Evolutionary conservation across 2,888 invertebrate species (phyloP).

Genomic region (Ormyrus nitidulus): DNA sequence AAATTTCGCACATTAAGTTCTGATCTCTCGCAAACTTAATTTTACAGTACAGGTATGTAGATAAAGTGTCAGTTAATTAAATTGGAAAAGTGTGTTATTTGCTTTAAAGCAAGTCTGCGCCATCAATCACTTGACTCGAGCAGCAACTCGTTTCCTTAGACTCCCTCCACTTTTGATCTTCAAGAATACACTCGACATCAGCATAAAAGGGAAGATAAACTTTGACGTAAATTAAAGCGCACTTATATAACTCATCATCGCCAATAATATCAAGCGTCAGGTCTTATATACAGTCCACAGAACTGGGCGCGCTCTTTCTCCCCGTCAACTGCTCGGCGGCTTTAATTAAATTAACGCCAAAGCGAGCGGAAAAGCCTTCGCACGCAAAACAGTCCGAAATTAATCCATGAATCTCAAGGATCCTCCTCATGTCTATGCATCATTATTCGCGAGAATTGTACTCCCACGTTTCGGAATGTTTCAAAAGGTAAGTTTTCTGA

Average conservation of each 20-base stretch:
- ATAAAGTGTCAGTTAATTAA: no score
- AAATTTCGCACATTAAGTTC: no score
- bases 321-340: neutral
- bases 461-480: no score
- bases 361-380: neutral
- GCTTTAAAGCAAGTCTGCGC: no score
- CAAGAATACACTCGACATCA: neutral
- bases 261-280: slow-evolving; percentile 14
- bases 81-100: no score
- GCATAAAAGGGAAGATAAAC: neutral
- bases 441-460: no score
- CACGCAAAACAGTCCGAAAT: slow-evolving; percentile 1
- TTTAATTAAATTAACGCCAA: slow-evolving; percentile 45
- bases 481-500: no score
- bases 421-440: neutral
- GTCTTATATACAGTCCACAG: neutral
- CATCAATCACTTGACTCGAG: no score
- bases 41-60: no score
- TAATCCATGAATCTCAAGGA: slow-evolving; percentile 17
- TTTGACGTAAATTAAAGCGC: neutral
- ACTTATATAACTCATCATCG: slow-evolving; percentile 7
- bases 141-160: no score
- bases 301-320: neutral
- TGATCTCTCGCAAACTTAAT: no score
- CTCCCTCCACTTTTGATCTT: no score